A percentile compares a stretch with the other conserved stretches of the same genome.
These are phyloP conservation scores for Riparia riparia DNA, from an alignment of 2,113 vertebrate species.

Conservation along the genomic window DNA sequence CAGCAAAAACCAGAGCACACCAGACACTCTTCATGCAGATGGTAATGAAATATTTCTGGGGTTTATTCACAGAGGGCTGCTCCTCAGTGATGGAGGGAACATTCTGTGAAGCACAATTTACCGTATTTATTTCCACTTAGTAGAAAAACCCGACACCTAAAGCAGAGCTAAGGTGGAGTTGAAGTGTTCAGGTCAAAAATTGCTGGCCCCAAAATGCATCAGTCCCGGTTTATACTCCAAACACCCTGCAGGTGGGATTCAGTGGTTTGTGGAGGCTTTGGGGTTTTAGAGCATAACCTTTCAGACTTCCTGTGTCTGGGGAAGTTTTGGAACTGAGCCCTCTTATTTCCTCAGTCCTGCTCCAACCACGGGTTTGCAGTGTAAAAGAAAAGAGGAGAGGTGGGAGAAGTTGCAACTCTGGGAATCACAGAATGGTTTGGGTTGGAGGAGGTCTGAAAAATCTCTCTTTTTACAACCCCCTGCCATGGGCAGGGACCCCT, in stretches of 20 bases:
- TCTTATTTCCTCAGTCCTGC: background rate
- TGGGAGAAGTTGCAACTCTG: background rate
- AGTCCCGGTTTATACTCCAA: background rate
- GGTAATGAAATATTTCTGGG: background rate
- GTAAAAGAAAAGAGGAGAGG: background rate
- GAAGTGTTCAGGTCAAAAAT: background rate
- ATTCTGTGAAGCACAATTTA: background rate
- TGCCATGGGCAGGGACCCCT: background rate
- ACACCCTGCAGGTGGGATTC: background rate
- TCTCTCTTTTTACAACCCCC: background rate
- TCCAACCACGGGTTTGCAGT: background rate
- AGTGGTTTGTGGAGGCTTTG: background rate
- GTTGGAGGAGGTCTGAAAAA: background rate
- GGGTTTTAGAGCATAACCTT: background rate
- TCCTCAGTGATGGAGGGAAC: background rate
- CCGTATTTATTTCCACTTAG: background rate
- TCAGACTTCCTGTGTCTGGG: background rate
- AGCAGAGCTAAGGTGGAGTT: background rate
- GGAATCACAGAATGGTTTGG: background rate
- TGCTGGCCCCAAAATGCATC: background rate
- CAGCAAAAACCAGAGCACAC: background rate
- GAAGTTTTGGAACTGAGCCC: background rate
- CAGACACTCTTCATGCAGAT: background rate
- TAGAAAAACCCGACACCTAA: background rate
- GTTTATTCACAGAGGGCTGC: background rate